Base-by-base conservation (phyloP, 2,888 invertebrate species). In the Dromius quadrimaculatus region DNA sequence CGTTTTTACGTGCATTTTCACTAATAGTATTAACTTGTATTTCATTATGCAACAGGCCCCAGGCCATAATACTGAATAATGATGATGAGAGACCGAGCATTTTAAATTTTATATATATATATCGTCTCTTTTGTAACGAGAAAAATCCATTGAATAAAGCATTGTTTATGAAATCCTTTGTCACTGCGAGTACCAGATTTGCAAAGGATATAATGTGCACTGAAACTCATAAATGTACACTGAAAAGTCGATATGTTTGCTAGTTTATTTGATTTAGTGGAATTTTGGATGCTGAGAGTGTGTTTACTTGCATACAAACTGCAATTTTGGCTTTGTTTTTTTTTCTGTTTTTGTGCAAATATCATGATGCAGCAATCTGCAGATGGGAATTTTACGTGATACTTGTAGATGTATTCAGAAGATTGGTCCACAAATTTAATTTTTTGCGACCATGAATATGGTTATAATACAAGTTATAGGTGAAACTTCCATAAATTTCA, bases 211-310 rank as follows among this genome's bases (percentile, higher is more conserved):
- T n/a, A 36, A 20, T 15, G 43, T 15, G 43, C 36, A 13, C n/a
- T 13, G 19, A 9, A 59, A 59, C 59, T 59, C 59, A 59, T 59
- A 36, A 34, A 59, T 59, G 59, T 59, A 36, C 20, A 34, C 34
- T 59, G 59, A 36, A 59, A 36, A 19, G 36, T 36, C 59, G 59
- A 59, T 59, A 59, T 59, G 36, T 36, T 36, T 19, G 59, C 20
- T 36, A 36, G 59, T 59, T 59, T 59, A 59, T 59, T 59, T 59
- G 59, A 59, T 59, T 59, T 59, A 59, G 34, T 59, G 36, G 13
- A 34, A 11, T 59, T 59, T 59, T 17, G 34, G 59, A 15, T 34
- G 34, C n/a, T n/a, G 36, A 17, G 36, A 11, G 36, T 19, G 59
- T 59, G 59, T 59, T 59, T 36, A 36, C 59, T 59, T 59, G 59